Evolutionary conservation across 2,888 invertebrate species (phyloP).

Genomic region (Acanthoscelides obtectus): DNA sequence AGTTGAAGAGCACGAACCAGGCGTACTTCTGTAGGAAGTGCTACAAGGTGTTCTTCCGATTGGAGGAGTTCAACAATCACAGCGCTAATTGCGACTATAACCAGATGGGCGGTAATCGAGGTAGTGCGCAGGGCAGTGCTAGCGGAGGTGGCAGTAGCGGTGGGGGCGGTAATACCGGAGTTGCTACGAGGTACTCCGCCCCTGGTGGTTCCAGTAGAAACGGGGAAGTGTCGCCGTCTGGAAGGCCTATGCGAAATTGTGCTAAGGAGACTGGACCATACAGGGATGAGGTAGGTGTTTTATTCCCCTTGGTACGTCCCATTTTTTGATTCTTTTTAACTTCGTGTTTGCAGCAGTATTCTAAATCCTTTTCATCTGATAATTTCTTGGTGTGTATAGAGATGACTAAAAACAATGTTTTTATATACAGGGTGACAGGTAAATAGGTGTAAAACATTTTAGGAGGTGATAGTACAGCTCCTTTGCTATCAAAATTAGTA

Average conservation of each 20-base stretch:
- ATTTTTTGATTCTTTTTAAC: constrained; percentile 1
- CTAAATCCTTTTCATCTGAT: too few species aligned
- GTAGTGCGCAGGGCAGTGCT: background rate
- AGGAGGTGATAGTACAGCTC: too few species aligned
- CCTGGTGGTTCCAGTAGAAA: constrained; percentile 14
- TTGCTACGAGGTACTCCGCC: constrained; percentile 25
- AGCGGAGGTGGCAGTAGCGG: background rate
- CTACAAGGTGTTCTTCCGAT: constrained; percentile 45
- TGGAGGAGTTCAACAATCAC: constrained; percentile 46
- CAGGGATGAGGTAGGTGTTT: constrained; percentile 30
- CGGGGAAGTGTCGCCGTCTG: constrained; percentile 32
- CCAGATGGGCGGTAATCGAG: constrained; percentile 25
- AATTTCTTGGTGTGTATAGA: too few species aligned
- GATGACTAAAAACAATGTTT: too few species aligned
- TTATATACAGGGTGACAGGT: too few species aligned
- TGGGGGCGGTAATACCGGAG: constrained; percentile 20
- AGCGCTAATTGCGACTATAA: constrained; percentile 38
- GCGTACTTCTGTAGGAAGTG: constrained; percentile 47
- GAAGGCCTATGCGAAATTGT: constrained; percentile 41
- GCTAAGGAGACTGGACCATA: constrained; percentile 41
- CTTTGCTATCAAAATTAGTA: too few species aligned
- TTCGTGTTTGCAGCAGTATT: too few species aligned
- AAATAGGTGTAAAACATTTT: too few species aligned
- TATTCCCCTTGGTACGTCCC: background rate
- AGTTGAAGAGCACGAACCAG: constrained; percentile 37